Evolutionary conservation across 2,113 vertebrate species (phyloP).

Genomic region (Thinocorus orbignyianus): DNA sequence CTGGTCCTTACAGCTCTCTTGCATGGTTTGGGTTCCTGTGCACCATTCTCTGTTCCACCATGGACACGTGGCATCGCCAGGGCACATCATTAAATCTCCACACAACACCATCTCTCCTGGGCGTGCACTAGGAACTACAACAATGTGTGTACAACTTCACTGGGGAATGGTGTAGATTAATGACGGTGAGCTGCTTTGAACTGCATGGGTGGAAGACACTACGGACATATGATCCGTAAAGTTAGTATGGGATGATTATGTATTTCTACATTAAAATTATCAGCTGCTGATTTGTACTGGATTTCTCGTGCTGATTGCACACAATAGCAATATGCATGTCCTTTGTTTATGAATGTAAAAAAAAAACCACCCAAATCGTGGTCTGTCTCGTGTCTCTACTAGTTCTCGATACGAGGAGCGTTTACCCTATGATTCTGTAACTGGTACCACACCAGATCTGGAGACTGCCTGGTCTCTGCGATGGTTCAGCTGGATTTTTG

Average conservation of each 20-base stretch:
- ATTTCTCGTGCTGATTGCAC: background rate
- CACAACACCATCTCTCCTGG: background rate
- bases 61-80: background rate
- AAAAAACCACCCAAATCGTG: background rate
- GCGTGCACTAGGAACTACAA: background rate
- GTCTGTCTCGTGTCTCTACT: background rate
- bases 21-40: background rate
- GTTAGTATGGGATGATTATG: background rate
- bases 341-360: background rate
- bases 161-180: background rate
- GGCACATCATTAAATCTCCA: background rate
- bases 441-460: background rate
- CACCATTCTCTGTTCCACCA: background rate
- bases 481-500: background rate
- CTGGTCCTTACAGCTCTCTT: background rate
- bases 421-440: background rate
- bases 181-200: background rate
- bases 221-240: rapidly evolving
- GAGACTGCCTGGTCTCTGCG: background rate
- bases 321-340: background rate
- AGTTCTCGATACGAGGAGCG: background rate
- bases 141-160: background rate
- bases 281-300: background rate
- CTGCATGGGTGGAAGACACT: background rate
- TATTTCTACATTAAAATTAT: background rate